Base-by-base conservation (phyloP, 2,888 invertebrate genomes). In the Strigamia transsilvanica region DNA sequence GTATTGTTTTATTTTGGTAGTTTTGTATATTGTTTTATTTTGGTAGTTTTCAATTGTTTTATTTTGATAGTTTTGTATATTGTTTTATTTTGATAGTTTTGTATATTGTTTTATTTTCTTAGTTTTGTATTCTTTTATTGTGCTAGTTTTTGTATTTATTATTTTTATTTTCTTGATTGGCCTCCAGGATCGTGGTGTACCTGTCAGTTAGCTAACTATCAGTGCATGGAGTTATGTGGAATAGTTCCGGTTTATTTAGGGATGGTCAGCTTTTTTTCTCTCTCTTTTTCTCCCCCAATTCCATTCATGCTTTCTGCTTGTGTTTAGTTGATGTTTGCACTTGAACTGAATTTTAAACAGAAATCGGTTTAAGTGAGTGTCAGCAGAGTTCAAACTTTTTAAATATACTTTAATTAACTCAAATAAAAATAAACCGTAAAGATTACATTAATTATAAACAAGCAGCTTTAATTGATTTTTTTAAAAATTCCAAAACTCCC, bases 321-420 rank as follows among this genome's bases (percentile, higher is more conserved):
- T n/a, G 46, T 46, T 46, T 46, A 46, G 46, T 46, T 46, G 46
- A n/a, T 46, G 46, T n/a, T 38, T 46, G 46, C 46, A 46, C 46
- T 46, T n/a, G 46, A n/a, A n/a, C 46, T 46, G 46, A 46, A 46
- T 46, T 46, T 46, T 46, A 46, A 46, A 46, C n/a, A 46, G 46
- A 46, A 46, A 46, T 46, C 13, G n/a, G 2, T 46, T 46, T 1
- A 46, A n/a, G 13, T 46, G 13, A 15, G 46, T 46, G 46, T 46
- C n/a, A n/a, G 15, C n/a, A 46, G 42, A 13, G 46, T 46, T 46
- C 46, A 46, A 46, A 2, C 15, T 46, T 46, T 2, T 4, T n/a
- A 46, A 13, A 13, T 46, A 13, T 46, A 42, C 13, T 15, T 12
- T 46, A 46, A 46, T 46, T 46, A n/a, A 15, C 4, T 46, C 15